Evolutionary conservation across 2,888 invertebrate species (phyloP).

Genomic region (Desoria tigrina): DNA sequence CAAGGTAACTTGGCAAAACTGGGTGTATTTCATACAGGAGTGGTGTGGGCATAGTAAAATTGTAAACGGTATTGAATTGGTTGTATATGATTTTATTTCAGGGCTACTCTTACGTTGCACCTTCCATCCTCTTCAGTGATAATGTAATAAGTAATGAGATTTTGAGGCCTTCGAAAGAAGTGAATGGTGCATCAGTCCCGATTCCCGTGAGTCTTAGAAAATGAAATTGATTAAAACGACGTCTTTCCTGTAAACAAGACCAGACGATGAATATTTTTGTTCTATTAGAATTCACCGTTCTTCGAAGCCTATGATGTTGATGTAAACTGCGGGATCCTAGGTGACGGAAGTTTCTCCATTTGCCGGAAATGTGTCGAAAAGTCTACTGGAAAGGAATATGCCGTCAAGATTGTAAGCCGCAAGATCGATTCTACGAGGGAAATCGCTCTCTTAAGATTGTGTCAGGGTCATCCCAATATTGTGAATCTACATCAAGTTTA

Average conservation of each 20-base stretch:
- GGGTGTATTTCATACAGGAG: too few relatives aligned
- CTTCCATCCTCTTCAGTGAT: conserved; percentile 80
- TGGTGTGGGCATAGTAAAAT: background rate
- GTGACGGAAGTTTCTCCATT: conserved; percentile 86
- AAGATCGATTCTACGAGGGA: conserved; percentile 71
- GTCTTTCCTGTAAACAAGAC: background rate
- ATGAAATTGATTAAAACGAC: background rate
- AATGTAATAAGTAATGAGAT: conserved; percentile 75
- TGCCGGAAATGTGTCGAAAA: conserved; percentile 78
- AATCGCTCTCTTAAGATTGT: conserved; percentile 73
- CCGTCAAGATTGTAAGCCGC: conserved; percentile 81
- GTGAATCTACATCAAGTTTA: conserved; percentile 81
- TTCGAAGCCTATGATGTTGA: conserved; percentile 81
- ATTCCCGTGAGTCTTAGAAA: conserved; percentile 32
- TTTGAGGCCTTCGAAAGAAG: conserved; percentile 58
- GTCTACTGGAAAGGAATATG: conserved; percentile 72
- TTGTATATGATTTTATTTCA: conserved; percentile 55
- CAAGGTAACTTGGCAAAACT: conserved; percentile 65
- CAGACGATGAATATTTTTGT: conserved; percentile 18
- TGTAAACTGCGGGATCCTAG: conserved; percentile 67
- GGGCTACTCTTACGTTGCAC: conserved; percentile 95
- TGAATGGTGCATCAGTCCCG: conserved; percentile 37
- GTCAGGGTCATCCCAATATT: conserved; percentile 86
- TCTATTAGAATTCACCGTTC: conserved; percentile 74
- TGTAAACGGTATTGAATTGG: too few relatives aligned